Evolutionary conservation across 2,113 vertebrate genomes (phyloP).

Genomic region (Calyptomena viridis): DNA sequence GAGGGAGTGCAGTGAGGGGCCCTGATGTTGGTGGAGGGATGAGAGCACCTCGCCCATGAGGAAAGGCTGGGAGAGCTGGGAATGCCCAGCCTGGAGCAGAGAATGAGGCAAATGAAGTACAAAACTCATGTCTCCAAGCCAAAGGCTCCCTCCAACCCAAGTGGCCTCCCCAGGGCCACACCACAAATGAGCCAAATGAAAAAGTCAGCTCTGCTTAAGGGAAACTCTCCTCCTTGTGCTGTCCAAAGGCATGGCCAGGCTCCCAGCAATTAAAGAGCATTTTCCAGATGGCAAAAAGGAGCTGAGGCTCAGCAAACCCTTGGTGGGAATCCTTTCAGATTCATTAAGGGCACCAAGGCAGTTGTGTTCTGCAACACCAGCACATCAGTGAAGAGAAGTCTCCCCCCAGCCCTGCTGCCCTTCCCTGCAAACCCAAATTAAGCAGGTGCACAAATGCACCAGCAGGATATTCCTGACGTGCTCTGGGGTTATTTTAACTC

Average conservation of each 20-base stretch:
- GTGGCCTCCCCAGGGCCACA: background rate
- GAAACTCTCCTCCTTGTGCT: background rate
- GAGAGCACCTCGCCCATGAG: background rate
- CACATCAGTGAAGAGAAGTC: no score
- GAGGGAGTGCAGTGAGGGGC: background rate
- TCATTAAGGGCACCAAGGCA: background rate
- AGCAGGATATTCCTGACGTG: background rate
- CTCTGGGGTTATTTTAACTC: background rate
- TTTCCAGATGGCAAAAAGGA: background rate
- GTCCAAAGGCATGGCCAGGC: background rate
- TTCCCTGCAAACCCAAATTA: background rate
- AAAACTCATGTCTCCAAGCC: rapidly evolving
- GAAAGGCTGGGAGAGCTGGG: background rate
- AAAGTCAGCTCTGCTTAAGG: background rate
- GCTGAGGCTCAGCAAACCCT: conserved; percentile 9
- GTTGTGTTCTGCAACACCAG: background rate
- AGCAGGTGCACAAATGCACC: conserved; percentile 12
- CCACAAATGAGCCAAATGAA: background rate
- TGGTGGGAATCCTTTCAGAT: background rate
- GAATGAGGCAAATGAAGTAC: background rate
- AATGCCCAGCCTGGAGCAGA: background rate
- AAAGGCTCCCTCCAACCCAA: background rate
- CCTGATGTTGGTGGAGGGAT: background rate
- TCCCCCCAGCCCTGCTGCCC: background rate
- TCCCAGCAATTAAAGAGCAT: background rate